Conservation (phyloP, 2,113 vertebrate genomes). For the Camarhynchus parvulus region DNA sequence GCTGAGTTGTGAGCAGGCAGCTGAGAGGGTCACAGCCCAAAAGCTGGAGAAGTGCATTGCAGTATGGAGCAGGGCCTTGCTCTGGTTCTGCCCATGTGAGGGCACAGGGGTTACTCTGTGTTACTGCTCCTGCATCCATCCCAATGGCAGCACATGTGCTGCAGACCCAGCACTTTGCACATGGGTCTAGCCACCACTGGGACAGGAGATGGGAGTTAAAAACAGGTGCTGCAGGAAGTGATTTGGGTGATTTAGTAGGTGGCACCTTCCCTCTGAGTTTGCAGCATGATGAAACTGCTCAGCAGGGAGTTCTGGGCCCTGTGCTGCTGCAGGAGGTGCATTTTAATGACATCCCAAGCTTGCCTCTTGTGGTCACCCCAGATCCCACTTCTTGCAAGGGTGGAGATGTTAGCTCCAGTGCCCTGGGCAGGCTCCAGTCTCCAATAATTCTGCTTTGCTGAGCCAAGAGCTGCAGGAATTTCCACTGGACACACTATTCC, state of each 20-base stretch:
- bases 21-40: neutral
- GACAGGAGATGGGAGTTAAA: neutral
- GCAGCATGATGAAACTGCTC: neutral
- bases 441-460: neutral
- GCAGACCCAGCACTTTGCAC: neutral
- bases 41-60: neutral
- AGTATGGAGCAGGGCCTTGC: neutral
- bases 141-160: accelerated
- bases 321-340: neutral
- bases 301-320: neutral
- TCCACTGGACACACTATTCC: neutral
- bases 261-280: neutral
- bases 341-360: neutral
- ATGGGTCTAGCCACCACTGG: neutral
- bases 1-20: neutral
- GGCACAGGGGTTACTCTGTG: neutral
- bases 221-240: neutral
- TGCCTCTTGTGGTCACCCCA: neutral
- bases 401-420: neutral
- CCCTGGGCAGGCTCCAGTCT: neutral
- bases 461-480: neutral
- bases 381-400: neutral
- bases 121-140: neutral
- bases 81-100: accelerated
- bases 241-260: slow-evolving; percentile 4